phyloP scores from a whole-genome alignment of 1,140 invertebrate genomes.

The Acromyrmex charruanus region DNA sequence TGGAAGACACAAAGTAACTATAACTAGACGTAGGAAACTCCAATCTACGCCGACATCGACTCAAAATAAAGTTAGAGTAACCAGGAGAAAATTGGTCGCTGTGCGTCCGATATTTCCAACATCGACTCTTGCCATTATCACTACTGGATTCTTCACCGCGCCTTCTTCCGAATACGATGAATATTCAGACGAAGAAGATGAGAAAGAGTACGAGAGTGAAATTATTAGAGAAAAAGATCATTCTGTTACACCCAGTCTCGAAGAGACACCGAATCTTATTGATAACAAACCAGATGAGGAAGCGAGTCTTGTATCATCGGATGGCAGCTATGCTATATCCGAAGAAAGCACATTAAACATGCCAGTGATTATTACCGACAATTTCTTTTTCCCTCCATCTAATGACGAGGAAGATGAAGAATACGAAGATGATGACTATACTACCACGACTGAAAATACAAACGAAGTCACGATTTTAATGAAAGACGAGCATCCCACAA shows the following conservation, averaged over 20 bases:
- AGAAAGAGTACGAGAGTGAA: constrained; percentile 21
- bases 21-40: constrained; percentile 83
- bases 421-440: constrained; percentile 67
- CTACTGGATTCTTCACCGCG: constrained; percentile 83
- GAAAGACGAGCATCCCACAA: constrained; percentile 17
- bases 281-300: constrained; percentile 70
- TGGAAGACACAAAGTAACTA: constrained; percentile 81
- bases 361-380: constrained; percentile 85
- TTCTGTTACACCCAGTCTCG: constrained; percentile 68
- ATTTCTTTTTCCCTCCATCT: constrained; percentile 82
- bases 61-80: constrained; percentile 77
- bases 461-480: constrained; percentile 49
- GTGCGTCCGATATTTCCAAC: constrained; percentile 81
- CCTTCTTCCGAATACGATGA: constrained; percentile 75
- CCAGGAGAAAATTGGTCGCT: constrained; percentile 82
- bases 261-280: constrained; percentile 77
- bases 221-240: not conserved
- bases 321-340: constrained; percentile 14
- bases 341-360: constrained; percentile 59
- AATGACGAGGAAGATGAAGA: constrained; percentile 74
- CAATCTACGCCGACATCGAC: constrained; percentile 69
- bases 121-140: constrained; percentile 83
- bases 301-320: not conserved
- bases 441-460: constrained; percentile 50
- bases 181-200: constrained; percentile 68